A percentile compares a stretch with the other conserved stretches of the same genome.
Conservation (phyloP, 2,888 invertebrate genomes). For the Balanococcus diminutus region DNA sequence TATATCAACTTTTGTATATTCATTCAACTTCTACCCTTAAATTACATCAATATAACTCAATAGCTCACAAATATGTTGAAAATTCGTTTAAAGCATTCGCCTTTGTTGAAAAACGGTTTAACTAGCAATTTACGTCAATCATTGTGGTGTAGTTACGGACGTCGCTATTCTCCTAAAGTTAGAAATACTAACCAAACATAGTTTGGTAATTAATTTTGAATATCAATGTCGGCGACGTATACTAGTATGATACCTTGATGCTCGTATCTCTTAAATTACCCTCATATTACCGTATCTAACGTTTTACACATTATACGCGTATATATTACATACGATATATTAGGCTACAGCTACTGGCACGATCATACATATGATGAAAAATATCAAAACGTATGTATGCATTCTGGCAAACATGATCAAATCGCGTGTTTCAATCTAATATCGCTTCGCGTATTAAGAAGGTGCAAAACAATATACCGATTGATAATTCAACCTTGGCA, state of each 20-base stretch:
- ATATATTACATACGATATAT: too few species aligned
- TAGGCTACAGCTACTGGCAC: too few species aligned
- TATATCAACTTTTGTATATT: background rate
- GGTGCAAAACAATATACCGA: background rate
- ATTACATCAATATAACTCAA: background rate
- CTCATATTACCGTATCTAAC: background rate
- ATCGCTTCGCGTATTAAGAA: background rate
- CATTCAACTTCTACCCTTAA: background rate
- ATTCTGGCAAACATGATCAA: too few species aligned
- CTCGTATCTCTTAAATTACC: background rate
- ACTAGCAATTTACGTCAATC: slow-evolving; percentile 25
- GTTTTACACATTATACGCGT: too few species aligned
- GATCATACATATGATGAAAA: too few species aligned
- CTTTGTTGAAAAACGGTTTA: background rate
- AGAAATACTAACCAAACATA: slow-evolving; percentile 5
- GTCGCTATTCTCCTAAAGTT: background rate
- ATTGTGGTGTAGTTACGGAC: slow-evolving; percentile 2
- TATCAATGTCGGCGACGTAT: slow-evolving; percentile 3
- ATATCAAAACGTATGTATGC: too few species aligned
- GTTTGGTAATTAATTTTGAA: slow-evolving; percentile 22
- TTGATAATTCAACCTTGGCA: background rate
- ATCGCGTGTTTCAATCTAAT: too few species aligned
- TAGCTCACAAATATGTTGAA: slow-evolving; percentile 11
- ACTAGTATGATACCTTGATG: background rate
- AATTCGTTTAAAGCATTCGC: background rate